These are phyloP conservation scores for Drosophila merina DNA, from an alignment of 2,888 invertebrate species.

Conservation along the genomic window DNA sequence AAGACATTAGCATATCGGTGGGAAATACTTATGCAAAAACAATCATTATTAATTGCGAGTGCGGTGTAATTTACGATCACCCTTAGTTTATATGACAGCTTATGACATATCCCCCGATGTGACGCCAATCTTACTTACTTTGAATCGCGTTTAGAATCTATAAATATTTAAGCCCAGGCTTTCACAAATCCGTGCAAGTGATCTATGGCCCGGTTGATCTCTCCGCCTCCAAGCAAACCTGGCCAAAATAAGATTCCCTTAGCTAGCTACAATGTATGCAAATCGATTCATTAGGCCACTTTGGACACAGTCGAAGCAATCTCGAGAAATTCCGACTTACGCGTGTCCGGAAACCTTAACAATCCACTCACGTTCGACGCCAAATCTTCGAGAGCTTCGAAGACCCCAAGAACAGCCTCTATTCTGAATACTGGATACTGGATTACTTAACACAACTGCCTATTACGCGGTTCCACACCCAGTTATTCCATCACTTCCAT, in stretches of 20 bases:
- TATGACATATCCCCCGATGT: slow-evolving; percentile 41
- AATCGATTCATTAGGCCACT: slow-evolving; percentile 61
- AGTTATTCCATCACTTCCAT: slow-evolving; percentile 16
- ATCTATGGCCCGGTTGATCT: slow-evolving; percentile 18
- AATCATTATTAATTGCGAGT: slow-evolving; percentile 53
- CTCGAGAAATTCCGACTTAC: slow-evolving; percentile 49
- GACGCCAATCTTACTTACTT: slow-evolving; percentile 13
- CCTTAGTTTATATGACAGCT: slow-evolving; percentile 57
- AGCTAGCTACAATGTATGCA: slow-evolving; percentile 59
- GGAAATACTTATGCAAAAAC: slow-evolving; percentile 36
- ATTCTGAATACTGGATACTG: slow-evolving; percentile 2
- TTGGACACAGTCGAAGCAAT: slow-evolving; percentile 29
- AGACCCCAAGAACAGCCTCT: slow-evolving; percentile 2
- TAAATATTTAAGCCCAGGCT: slow-evolving; percentile 28
- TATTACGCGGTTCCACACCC: slow-evolving; percentile 17
- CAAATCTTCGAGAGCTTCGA: slow-evolving; percentile 12
- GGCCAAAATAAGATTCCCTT: slow-evolving; percentile 15
- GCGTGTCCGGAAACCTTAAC: slow-evolving; percentile 49
- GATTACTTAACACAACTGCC: background rate
- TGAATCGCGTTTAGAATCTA: slow-evolving; percentile 27
- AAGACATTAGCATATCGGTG: slow-evolving; percentile 56
- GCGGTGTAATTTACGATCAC: slow-evolving; percentile 59
- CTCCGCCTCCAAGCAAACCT: background rate
- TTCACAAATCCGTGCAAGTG: slow-evolving; percentile 7
- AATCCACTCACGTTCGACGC: slow-evolving; percentile 53